phyloP scores from a whole-genome alignment of 2,888 invertebrate species.

The Sphaeridia pumilis region DNA sequence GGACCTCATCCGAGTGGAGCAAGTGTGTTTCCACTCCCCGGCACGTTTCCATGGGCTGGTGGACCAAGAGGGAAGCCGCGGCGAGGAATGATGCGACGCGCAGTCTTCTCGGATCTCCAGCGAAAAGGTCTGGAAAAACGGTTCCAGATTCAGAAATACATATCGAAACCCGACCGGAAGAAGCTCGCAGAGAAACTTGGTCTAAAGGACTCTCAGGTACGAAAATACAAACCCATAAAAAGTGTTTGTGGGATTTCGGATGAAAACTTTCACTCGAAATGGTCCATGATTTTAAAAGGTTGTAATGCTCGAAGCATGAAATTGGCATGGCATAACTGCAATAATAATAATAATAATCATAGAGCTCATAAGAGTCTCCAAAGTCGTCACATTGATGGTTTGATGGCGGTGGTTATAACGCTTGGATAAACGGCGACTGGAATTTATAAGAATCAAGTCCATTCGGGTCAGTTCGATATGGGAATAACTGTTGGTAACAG shows the following conservation, averaged over 20 bases:
- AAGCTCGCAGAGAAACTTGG: slow-evolving; percentile 91
- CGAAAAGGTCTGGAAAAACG: slow-evolving; percentile 88
- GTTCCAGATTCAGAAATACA: slow-evolving; percentile 95
- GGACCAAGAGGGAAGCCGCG: slow-evolving; percentile 85
- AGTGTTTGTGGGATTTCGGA: no score
- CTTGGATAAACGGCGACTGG: no score
- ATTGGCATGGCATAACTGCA: no score
- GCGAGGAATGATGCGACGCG: slow-evolving; percentile 90
- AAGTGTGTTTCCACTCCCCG: slow-evolving; percentile 42
- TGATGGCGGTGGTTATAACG: no score
- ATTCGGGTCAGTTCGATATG: slow-evolving; percentile 14
- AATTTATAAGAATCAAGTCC: slow-evolving; percentile 8
- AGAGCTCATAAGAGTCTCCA: no score
- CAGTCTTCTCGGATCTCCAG: slow-evolving; percentile 93
- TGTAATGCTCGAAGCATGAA: no score
- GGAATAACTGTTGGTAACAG: slow-evolving; percentile 18
- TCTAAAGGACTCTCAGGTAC: slow-evolving; percentile 94
- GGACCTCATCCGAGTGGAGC: slow-evolving; percentile 34
- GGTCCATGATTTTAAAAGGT: no score
- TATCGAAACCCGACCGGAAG: slow-evolving; percentile 95
- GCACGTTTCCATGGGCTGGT: slow-evolving; percentile 76
- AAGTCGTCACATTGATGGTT: no score
- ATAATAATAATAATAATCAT: no score
- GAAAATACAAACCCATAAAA: no score
- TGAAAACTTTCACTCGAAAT: no score